These are phyloP conservation scores for Triops cancriformis DNA, from an alignment of 1,140 invertebrate species.

Conservation along the genomic window DNA sequence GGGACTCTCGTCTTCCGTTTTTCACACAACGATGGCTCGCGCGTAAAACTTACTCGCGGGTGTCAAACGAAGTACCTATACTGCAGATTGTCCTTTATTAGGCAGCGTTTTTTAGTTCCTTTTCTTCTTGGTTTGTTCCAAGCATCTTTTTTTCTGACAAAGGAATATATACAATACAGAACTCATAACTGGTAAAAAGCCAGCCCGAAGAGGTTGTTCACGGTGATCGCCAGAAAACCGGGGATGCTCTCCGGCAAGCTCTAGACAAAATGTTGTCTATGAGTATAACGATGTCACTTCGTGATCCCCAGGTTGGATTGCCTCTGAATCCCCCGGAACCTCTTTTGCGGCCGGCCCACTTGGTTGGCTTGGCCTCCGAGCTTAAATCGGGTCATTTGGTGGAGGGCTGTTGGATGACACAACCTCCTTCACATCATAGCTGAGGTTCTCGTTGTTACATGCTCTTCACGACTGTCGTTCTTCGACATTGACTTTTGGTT, in stretches of 20 bases:
- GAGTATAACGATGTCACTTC: constrained; percentile 10
- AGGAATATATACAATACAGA: not conserved
- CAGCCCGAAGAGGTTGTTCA: not conserved
- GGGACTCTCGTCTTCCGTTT: too few relatives aligned
- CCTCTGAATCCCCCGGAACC: not conserved
- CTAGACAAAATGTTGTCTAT: constrained; percentile 14
- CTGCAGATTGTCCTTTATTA: too few relatives aligned
- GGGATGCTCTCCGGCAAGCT: not conserved
- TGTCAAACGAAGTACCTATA: too few relatives aligned
- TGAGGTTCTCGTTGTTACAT: not conserved
- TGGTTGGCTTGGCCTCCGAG: not conserved
- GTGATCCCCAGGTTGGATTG: constrained; percentile 7
- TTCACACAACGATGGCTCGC: too few relatives aligned
- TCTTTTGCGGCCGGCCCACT: not conserved
- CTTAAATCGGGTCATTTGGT: not conserved
- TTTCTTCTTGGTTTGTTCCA: too few relatives aligned
- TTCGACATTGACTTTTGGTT: too few relatives aligned
- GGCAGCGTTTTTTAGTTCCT: too few relatives aligned
- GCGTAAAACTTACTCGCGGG: too few relatives aligned
- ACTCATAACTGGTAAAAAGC: constrained; percentile 2
- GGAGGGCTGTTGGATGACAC: not conserved
- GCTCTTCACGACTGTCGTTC: too few relatives aligned
- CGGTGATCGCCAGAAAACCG: not conserved
- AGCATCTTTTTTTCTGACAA: not conserved
- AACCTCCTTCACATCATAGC: not conserved